Conservation (phyloP, 2,888 invertebrate species). For the Arge pagana region DNA sequence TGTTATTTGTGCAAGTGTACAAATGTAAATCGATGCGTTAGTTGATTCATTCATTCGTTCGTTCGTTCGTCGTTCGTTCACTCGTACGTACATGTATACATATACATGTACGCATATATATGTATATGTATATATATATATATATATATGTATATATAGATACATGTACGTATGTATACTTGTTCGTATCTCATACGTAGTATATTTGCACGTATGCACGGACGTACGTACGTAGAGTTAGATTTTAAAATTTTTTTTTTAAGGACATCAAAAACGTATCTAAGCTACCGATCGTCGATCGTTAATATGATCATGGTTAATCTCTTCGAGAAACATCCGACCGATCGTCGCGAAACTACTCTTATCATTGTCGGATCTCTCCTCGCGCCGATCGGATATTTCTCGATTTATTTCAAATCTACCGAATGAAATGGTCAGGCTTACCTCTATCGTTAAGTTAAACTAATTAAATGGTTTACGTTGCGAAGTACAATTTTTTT, state of each 20-base stretch:
- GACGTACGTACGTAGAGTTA: too few species aligned
- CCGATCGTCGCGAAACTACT: background rate
- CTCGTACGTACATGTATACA: background rate
- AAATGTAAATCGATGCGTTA: constrained; percentile 49
- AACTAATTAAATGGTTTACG: constrained; percentile 45
- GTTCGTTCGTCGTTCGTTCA: background rate
- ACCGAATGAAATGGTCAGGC: constrained; percentile 49
- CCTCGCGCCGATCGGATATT: constrained; percentile 9
- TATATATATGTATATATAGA: too few species aligned
- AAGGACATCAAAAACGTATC: constrained; percentile 20
- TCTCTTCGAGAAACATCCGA: background rate
- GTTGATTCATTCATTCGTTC: background rate
- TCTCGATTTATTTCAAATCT: constrained; percentile 39
- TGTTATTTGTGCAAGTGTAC: constrained; percentile 55
- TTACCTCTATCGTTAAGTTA: constrained; percentile 48
- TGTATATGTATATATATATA: too few species aligned
- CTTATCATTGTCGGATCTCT: background rate
- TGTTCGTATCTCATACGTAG: too few species aligned
- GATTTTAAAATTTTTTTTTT: too few species aligned
- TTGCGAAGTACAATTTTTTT: constrained; percentile 50
- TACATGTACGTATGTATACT: too few species aligned
- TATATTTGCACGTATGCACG: too few species aligned
- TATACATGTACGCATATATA: too few species aligned
- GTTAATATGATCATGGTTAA: constrained; percentile 11
- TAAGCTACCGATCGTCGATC: constrained; percentile 19